Evolutionary conservation across 2,888 invertebrate genomes (phyloP).

Genomic region (Euplagia quadripunctaria): DNA sequence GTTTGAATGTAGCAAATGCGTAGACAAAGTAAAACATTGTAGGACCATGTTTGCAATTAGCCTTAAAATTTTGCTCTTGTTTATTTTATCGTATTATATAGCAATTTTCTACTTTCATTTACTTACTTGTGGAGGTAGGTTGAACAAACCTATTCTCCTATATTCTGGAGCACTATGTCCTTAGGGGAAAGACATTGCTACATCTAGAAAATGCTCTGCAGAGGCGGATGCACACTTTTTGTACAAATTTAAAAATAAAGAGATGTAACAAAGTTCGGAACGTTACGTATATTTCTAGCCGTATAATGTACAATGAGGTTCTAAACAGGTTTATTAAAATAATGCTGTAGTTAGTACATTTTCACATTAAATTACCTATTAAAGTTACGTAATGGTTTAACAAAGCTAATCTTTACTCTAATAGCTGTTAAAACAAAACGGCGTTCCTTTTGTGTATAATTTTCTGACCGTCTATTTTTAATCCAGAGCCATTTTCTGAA

Average conservation of each 20-base stretch:
- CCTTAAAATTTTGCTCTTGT: background rate
- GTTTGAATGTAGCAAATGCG: slow-evolving; percentile 6
- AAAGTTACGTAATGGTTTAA: background rate
- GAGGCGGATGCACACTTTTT: no score
- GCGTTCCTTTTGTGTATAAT: slow-evolving; percentile 30
- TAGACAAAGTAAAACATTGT: background rate
- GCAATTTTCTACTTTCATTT: background rate
- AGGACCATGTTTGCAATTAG: background rate
- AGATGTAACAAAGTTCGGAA: background rate
- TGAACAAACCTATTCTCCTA: no score
- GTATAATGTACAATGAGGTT: background rate
- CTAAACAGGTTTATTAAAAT: background rate
- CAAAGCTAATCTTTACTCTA: slow-evolving; percentile 19
- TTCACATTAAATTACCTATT: background rate
- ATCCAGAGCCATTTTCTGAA: slow-evolving; percentile 58
- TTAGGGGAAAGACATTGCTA: no score
- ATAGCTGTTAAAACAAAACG: slow-evolving; percentile 13
- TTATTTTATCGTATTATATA: background rate
- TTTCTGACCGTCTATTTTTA: slow-evolving; percentile 48
- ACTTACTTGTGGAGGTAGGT: no score
- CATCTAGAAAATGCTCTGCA: no score
- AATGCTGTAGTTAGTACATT: background rate
- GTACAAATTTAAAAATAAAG: no score
- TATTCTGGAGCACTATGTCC: no score
- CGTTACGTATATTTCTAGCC: background rate